These are phyloP conservation scores for Koerneria pararmatus DNA, from an alignment of 2,888 invertebrate species.

Conservation along the genomic window DNA sequence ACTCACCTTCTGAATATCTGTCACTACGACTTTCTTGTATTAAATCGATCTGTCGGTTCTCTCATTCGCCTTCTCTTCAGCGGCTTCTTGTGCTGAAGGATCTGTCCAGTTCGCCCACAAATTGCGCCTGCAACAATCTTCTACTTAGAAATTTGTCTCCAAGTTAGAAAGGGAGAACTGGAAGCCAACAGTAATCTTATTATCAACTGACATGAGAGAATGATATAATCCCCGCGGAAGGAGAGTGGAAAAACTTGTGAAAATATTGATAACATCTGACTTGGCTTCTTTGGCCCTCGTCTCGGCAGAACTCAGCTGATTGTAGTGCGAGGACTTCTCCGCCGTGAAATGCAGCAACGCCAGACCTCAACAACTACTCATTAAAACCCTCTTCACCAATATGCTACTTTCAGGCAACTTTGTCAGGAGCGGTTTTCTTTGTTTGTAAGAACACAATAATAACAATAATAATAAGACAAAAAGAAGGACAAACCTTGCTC, in stretches of 20 bases:
- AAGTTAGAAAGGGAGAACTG: too few relatives aligned
- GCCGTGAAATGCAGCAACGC: constrained; percentile 89
- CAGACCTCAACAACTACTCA: too few relatives aligned
- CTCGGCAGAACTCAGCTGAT: constrained; percentile 78
- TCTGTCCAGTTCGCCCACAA: constrained; percentile 51
- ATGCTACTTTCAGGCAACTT: too few relatives aligned
- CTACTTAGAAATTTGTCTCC: neutral
- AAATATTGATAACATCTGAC: constrained; percentile 25
- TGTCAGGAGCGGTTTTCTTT: too few relatives aligned
- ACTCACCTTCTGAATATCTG: constrained; percentile 69
- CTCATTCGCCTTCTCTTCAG: constrained; percentile 44
- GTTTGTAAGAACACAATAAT: too few relatives aligned
- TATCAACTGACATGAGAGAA: too few relatives aligned
- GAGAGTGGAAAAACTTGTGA: too few relatives aligned
- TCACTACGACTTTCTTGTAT: constrained; percentile 65
- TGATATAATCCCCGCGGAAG: too few relatives aligned
- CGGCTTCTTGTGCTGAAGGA: constrained; percentile 40
- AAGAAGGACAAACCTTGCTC: constrained; percentile 41
- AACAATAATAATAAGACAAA: too few relatives aligned
- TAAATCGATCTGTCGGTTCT: constrained; percentile 49
- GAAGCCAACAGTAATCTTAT: too few relatives aligned
- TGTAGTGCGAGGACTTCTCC: constrained; percentile 79
- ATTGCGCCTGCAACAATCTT: constrained; percentile 28
- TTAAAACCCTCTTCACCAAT: too few relatives aligned
- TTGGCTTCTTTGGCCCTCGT: constrained; percentile 78